Percentiles rank a stretch among this genome's conserved stretches.
Conservation (phyloP, 2,113 vertebrate genomes). For the Castor canadensis region DNA sequence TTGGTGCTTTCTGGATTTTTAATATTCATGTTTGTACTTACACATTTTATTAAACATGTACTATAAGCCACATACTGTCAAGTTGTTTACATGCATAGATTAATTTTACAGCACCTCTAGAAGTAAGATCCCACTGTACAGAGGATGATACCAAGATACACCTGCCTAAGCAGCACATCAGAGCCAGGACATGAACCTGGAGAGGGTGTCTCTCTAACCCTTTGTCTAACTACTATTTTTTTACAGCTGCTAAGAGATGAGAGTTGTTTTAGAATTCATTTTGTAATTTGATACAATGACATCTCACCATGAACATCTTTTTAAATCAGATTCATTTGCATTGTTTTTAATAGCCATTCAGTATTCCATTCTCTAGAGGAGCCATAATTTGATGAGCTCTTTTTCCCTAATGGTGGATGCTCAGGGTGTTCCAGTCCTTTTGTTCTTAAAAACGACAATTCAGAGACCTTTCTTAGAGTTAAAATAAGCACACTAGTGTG, state of each 20-base stretch:
- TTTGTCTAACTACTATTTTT: background rate
- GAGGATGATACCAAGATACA: background rate
- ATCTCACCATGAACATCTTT: background rate
- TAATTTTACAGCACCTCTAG: background rate
- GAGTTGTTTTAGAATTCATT: background rate
- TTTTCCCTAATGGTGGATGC: background rate
- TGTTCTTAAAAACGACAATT: constrained; percentile 32
- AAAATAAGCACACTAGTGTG: background rate
- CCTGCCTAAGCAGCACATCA: background rate
- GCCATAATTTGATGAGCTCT: background rate
- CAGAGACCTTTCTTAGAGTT: constrained; percentile 33
- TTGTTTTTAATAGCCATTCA: background rate
- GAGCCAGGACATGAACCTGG: too few relatives aligned
- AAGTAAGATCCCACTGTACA: background rate
- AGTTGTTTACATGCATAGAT: background rate
- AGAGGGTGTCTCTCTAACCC: too few relatives aligned
- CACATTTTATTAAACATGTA: background rate
- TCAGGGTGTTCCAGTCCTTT: background rate
- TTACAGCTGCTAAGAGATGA: background rate
- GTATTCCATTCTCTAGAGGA: background rate
- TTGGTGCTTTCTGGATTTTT: background rate
- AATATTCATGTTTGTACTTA: background rate
- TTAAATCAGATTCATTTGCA: background rate
- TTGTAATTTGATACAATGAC: background rate
- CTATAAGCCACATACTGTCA: background rate